These are phyloP conservation scores for Alviniconcha marisindica DNA, from an alignment of 1,140 invertebrate species.

Conservation along the genomic window DNA sequence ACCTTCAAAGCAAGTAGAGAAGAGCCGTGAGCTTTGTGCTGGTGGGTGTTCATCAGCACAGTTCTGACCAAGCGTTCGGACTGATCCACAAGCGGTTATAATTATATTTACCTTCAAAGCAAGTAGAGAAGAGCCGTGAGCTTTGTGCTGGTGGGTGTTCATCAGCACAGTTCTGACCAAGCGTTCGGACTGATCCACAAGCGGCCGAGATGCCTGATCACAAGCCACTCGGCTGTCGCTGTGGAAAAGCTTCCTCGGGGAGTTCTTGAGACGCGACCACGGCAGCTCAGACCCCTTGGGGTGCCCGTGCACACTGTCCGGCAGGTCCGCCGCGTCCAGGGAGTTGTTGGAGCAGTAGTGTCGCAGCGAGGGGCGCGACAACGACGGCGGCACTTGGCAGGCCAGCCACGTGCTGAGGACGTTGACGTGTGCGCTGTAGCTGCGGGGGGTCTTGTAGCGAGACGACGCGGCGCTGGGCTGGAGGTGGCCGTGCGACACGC, in stretches of 20 bases:
- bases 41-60: not conserved
- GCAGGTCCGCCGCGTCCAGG: no score
- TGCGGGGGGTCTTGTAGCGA: not conserved
- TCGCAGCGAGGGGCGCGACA: no score
- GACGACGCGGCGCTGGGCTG: not conserved
- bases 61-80: not conserved
- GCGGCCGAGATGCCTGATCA: not conserved
- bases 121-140: not conserved
- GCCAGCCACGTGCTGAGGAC: constrained; percentile 24
- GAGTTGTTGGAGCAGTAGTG: no score
- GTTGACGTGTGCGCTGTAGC: not conserved
- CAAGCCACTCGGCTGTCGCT: not conserved
- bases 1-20: not conserved
- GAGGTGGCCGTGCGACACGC: constrained; percentile 3
- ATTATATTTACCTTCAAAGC: not conserved
- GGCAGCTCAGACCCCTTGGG: not conserved
- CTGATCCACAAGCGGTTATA: not conserved
- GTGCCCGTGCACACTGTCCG: no score
- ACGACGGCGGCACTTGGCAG: constrained; percentile 16
- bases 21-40: not conserved
- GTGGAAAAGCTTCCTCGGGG: not conserved
- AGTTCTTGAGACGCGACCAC: not conserved
- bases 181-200: not conserved
- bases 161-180: not conserved
- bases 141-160: not conserved